Base-by-base conservation (phyloP, 2,888 invertebrate species). In the Drosophila nigritarsus region DNA sequence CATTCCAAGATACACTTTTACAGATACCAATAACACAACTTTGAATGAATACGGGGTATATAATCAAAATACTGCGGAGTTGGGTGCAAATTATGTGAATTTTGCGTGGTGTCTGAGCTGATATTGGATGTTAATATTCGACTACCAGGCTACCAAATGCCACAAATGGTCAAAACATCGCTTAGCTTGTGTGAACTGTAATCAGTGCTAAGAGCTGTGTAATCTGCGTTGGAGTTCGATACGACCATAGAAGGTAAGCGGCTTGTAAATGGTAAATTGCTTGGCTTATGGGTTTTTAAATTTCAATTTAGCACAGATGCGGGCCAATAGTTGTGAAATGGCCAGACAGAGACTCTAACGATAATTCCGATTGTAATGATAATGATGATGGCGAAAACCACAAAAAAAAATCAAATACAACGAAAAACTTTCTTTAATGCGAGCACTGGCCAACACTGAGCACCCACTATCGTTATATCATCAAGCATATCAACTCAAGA, bases 391-490 rank as follows among this genome's bases (percentile, higher is more conserved):
- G 50, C 58, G 24, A 54, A 48, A 65, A 24, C 13, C 6, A 24
- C 6, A 58, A 13, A n/a, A 5, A 20, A 24, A 24, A 20, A 42
- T 11, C 15, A 13, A 50, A 7, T 18, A 53, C 34, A n/a, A 63
- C 20, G 30, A 30, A 53, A 32, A 82, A 86, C 89, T 88, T 83
- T 88, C 83, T 67, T 66, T 68, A 69, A 64, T 61, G 65, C 40
- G 58, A 55, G 56, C 65, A 82, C 74, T 76, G 62, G 69, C 45
- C 42, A 50, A 55, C 55, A 3, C 32, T 32, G 32, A 73, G 59
- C 87, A 83, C 84, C 84, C 81, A 83, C 83, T 75, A 81, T 72
- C 65, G 65, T 80, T 88, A 78, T 78, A 82, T 88, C 75, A 83
- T 78, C 70, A 75, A 66, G 62, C 79, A 75, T 67, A 78, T 78